Evolutionary conservation across 2,113 vertebrate species (phyloP).

Genomic region (Theristicus caerulescens): DNA sequence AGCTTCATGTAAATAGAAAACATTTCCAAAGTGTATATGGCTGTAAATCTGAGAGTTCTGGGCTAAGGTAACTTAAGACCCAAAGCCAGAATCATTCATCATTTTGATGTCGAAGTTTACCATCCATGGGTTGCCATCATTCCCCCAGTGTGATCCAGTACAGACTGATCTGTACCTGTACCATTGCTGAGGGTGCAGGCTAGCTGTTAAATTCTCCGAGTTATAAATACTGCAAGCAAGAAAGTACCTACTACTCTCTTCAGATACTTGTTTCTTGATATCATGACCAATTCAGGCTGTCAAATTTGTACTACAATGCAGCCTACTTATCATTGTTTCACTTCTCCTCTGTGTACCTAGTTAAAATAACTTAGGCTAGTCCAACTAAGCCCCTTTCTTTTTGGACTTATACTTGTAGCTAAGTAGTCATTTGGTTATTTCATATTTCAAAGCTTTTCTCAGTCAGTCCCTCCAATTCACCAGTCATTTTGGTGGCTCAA

Average conservation of each 20-base stretch:
- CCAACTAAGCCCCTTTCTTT: not conserved
- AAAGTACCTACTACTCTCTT: not conserved
- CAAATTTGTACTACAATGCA: not conserved
- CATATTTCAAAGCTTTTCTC: constrained; percentile 9
- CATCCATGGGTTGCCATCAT: not conserved
- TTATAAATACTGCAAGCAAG: not conserved
- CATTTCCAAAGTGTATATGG: not conserved
- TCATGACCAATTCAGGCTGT: not conserved
- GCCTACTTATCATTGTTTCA: not conserved
- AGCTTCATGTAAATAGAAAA: not conserved
- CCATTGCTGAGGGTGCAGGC: not conserved
- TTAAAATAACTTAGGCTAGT: not conserved
- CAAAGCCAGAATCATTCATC: not conserved
- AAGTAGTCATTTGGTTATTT: constrained; percentile 13
- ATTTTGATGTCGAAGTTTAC: not conserved
- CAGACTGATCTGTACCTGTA: no score
- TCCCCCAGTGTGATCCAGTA: not conserved
- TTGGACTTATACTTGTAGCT: not conserved
- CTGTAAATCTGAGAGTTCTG: not conserved
- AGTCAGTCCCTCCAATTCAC: constrained; percentile 22
- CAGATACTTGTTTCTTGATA: not conserved
- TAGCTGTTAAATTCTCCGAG: not conserved
- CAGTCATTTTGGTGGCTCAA: constrained; percentile 5
- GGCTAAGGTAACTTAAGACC: not conserved
- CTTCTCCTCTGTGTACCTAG: not conserved